Conservation (phyloP, 1,140 invertebrate species). For the Ephestia elutella region DNA sequence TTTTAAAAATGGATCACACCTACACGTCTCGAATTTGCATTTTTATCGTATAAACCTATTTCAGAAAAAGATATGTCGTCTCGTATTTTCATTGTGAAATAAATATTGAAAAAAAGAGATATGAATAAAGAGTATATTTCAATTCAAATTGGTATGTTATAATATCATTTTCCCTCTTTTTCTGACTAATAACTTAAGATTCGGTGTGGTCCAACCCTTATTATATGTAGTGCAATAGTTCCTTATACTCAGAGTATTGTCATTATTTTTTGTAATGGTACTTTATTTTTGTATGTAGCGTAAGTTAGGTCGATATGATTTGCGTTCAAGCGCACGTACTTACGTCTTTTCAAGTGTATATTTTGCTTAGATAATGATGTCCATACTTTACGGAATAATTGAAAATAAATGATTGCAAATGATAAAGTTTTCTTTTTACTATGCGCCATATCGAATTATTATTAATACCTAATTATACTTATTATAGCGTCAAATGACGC, state of each 20-base stretch:
- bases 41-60: no score
- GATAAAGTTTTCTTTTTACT: neutral
- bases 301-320: neutral
- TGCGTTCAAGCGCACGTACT: neutral
- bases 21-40: no score
- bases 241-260: neutral
- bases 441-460: slow-evolving; percentile 16
- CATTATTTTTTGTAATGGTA: neutral
- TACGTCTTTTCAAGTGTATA: slow-evolving; percentile 1
- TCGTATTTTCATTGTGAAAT: no score
- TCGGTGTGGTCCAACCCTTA: neutral
- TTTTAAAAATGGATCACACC: no score
- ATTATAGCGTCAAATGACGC: no score
- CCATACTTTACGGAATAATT: neutral
- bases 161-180: no score
- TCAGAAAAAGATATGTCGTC: no score
- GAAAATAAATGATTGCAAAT: slow-evolving; percentile 1
- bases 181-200: neutral
- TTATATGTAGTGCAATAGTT: neutral
- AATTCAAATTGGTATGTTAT: no score
- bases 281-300: slow-evolving; percentile 1
- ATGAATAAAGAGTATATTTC: no score
- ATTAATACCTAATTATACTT: no score
- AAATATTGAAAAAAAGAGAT: no score
- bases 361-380: neutral